Base-by-base conservation (phyloP, 2,888 invertebrate species). In the Cataglyphis altisquamis region DNA sequence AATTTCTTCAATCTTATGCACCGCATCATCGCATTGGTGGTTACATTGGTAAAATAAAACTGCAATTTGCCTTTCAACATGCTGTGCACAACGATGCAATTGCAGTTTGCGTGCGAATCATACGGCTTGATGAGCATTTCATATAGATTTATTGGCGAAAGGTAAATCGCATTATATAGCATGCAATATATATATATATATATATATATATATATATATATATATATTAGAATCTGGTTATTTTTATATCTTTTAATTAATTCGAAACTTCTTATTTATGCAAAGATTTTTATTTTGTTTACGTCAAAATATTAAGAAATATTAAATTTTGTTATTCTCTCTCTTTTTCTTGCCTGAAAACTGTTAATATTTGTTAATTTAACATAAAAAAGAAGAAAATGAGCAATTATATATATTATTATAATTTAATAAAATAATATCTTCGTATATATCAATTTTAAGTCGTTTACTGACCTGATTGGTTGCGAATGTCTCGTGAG, bases 11-110 rank as follows among this genome's bases (percentile, higher is more conserved):
- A 78, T 60, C 12, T 55, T 60, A 21, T 29, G 57, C 57, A 25
- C 21, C 12, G 12, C 8, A n/a, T 45, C 18, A 36, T 48, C 55
- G n/a, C n/a, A 78, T 67, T 57, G 75, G 39, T 18, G 39, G 55
- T 80, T 57, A 70, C 45, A 70, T 62, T 21, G 32, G 45, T 18
- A 25, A 70, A 80, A 80, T 80, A 80, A 80, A 80, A 80, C 36
- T 12, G 36, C 70, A 78, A 78, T 78, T 67, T 78, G 32, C 57
- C 57, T 67, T 55, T 66, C 66, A 67, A 15, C n/a, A 29, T 29
- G 8, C 12, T n/a, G 52, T 12, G 36, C 25, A 57, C 21, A 39
- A 41, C 57, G 67, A 21, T 36, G 78, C 60, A 60, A 68, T 78
- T 60, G 57, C 78, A 32, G 45, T 68, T 78, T 68, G 21, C 21